Evolutionary conservation across 2,888 invertebrate species (phyloP), one percentile per base, ranked within the genome.

Genomic region (Andrena bicolor): DNA sequence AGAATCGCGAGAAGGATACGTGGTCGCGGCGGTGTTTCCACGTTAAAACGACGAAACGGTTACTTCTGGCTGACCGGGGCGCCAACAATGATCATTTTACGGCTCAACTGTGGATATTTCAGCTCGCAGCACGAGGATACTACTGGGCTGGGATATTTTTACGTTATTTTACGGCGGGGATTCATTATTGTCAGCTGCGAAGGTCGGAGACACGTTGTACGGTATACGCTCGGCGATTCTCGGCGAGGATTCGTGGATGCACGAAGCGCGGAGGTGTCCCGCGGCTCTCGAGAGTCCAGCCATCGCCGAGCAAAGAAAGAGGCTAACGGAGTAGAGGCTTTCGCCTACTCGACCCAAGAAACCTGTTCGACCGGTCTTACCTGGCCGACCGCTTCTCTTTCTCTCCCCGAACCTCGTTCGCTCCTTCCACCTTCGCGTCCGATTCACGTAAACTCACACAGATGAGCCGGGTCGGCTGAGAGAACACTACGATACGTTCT

Each of bases 291-390:
- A 84, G 79, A 85, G 80, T 80, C 81, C 88, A 78, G 80, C 76
- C 82, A 80, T 56, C 56, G 80, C 51, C 77, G 81, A 63, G 82
- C 77, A 82, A 84, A 86, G 87, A 86, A 88, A 86, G 86, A 88
- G 91, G 90, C 90, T 92, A 92, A 91, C 92, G 92, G 91, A 91
- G 90, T 89, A 87, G 89, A 90, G 90, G 88, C 91, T 91, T 91
- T 92, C 91, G 92, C 92, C 92, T 91, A 90, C 90, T 90, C 91
- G 90, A 91, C 88, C 89, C 88, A 88, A 88, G 89, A 91, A 92
- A 93, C 93, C 92, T 90, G 93, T 92, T 90, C 85, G 90, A 92
- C 93, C 93, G 92, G 93, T 93, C 90, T 89, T 88, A 84, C 90
- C 86, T 86, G 90, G 86, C 85, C 86, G 81, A 86, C 90, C 87